These are phyloP conservation scores for Ptychadena robeensis DNA, from an alignment of 2,797 vertebrate species.

Conservation along the genomic window DNA sequence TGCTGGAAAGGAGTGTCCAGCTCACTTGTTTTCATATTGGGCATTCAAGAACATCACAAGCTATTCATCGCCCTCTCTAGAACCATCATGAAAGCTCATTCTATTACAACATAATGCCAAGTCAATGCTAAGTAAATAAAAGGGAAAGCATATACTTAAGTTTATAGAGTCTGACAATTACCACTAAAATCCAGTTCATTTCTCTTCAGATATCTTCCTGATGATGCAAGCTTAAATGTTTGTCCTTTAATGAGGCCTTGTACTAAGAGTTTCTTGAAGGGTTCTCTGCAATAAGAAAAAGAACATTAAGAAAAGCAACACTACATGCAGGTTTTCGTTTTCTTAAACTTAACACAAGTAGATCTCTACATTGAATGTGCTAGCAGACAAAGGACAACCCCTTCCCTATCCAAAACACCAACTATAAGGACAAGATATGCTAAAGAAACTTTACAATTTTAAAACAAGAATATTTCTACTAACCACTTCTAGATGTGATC, in stretches of 20 bases:
- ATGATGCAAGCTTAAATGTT: slow-evolving; percentile 83
- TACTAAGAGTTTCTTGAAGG: slow-evolving; percentile 92
- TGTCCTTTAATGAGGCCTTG: slow-evolving; percentile 96
- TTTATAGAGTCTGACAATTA: slow-evolving; percentile 66
- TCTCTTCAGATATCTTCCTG: slow-evolving; percentile 85
- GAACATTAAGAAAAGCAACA: slow-evolving; percentile 52
- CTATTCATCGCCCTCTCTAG: too few species aligned
- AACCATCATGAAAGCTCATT: too few species aligned
- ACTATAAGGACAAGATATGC: not conserved
- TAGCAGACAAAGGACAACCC: not conserved
- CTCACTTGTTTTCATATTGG: too few species aligned
- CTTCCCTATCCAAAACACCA: not conserved
- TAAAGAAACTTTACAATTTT: too few species aligned
- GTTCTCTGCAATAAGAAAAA: slow-evolving; percentile 80
- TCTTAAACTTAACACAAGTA: not conserved
- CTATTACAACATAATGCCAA: too few species aligned
- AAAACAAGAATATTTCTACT: too few species aligned
- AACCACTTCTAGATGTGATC: too few species aligned
- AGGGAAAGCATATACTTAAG: too few species aligned
- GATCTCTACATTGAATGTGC: not conserved
- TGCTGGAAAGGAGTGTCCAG: too few species aligned
- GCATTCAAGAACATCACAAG: too few species aligned
- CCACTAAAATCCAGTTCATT: slow-evolving; percentile 92
- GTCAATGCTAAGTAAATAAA: too few species aligned
- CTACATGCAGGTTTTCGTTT: not conserved